phyloP scores from a whole-genome alignment of 2,888 invertebrate species.

The Ochropacha duplaris region DNA sequence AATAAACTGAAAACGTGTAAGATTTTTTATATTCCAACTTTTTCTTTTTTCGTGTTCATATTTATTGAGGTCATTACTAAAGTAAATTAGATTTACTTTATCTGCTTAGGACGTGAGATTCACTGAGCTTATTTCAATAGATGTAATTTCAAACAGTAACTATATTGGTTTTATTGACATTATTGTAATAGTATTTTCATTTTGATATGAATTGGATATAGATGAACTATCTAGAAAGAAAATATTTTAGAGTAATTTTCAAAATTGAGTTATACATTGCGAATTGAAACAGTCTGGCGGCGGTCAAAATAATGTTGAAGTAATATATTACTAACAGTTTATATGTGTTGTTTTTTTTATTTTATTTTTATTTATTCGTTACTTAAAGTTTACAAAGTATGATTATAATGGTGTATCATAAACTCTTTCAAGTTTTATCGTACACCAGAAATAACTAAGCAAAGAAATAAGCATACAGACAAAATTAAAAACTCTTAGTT shows the following conservation, averaged over 20 bases:
- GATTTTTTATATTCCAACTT: not conserved
- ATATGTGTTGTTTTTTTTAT: not conserved
- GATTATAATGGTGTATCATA: no score
- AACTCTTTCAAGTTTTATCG: no score
- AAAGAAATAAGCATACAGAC: no score
- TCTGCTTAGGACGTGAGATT: not conserved
- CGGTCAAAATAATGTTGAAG: not conserved
- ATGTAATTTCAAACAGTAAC: not conserved
- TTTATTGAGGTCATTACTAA: not conserved
- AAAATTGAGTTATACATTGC: not conserved
- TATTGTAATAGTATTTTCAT: not conserved
- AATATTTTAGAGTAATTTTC: not conserved
- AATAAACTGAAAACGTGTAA: not conserved
- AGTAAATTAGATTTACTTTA: not conserved
- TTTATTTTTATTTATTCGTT: no score
- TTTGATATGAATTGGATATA: not conserved
- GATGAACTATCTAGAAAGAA: not conserved
- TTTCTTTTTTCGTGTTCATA: not conserved
- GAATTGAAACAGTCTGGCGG: not conserved
- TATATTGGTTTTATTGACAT: not conserved
- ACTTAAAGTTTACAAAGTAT: no score
- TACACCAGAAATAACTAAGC: no score
- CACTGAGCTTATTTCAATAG: not conserved
- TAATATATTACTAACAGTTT: not conserved
- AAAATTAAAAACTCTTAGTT: conserved; percentile 1